Conservation (phyloP, 2,888 invertebrate species). For the Cheilosia scutellata region DNA sequence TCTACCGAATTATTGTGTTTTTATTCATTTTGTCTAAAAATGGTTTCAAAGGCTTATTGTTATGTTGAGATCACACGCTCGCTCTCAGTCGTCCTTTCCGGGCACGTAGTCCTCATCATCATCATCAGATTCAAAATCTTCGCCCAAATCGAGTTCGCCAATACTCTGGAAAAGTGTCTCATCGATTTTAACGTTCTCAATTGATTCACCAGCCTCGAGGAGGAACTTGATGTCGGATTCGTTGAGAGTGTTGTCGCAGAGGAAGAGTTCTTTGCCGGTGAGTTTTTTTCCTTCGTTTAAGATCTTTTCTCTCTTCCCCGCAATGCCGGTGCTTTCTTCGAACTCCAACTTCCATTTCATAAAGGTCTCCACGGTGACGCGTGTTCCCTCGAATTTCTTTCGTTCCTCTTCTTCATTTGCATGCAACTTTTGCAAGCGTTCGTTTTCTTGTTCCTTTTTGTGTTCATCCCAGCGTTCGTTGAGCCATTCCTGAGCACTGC, state of each 20-base stretch:
- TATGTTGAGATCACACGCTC: not conserved
- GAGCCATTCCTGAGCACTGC: conserved; percentile 96
- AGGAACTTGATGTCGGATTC: conserved; percentile 98
- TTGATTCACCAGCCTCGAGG: conserved; percentile 89
- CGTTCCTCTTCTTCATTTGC: conserved; percentile 95
- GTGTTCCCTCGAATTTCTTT: conserved; percentile 97
- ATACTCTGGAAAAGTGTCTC: conserved; percentile 96
- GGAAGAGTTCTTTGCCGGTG: conserved; percentile 96
- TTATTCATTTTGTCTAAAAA: conserved; percentile 29
- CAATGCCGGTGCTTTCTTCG: conserved; percentile 94
- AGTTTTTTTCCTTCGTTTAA: conserved; percentile 91
- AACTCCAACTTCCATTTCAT: conserved; percentile 96
- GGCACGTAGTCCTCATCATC: conserved; percentile 88
- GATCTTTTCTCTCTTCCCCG: conserved; percentile 89
- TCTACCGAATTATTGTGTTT: conserved; percentile 10
- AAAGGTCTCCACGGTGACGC: conserved; percentile 98
- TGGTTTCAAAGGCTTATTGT: conserved; percentile 9
- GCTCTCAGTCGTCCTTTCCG: conserved; percentile 81
- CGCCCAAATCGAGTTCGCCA: conserved; percentile 89
- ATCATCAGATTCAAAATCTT: conserved; percentile 86
- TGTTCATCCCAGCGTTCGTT: conserved; percentile 93
- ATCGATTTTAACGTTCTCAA: conserved; percentile 92
- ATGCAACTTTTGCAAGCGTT: conserved; percentile 87
- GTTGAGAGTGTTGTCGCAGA: conserved; percentile 95
- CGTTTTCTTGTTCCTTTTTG: conserved; percentile 89